Evolutionary conservation across 64 coral and sea anemone genomes (phyloP).

Genomic region (Pocillopora verrucosa): DNA sequence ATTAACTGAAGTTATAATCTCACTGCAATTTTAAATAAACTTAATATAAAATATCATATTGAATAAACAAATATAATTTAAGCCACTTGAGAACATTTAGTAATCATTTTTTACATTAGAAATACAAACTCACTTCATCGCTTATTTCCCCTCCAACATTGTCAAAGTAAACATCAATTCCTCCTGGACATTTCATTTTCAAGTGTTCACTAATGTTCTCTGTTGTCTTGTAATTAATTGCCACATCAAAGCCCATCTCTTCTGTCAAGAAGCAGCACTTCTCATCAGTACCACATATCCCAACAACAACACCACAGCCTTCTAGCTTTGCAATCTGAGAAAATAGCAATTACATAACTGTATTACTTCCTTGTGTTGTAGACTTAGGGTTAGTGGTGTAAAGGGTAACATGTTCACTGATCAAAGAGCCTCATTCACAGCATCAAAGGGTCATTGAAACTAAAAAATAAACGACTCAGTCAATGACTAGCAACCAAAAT

Average conservation of each 20-base stretch:
- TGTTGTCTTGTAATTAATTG: conserved; percentile 90
- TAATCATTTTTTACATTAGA: not conserved
- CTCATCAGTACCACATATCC: conserved; percentile 94
- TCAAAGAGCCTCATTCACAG: too few relatives aligned
- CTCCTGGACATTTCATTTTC: conserved; percentile 40
- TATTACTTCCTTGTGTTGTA: not conserved
- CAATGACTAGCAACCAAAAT: too few relatives aligned
- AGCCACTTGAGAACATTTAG: too few relatives aligned
- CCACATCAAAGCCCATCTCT: conserved; percentile 84
- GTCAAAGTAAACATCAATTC: conserved; percentile 95
- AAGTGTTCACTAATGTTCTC: conserved; percentile 54
- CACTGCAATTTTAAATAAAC: too few relatives aligned
- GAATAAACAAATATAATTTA: too few relatives aligned
- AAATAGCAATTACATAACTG: not conserved
- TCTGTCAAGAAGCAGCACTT: conserved; percentile 73
- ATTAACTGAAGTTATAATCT: too few relatives aligned
- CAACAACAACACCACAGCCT: conserved; percentile 84
- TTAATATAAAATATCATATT: too few relatives aligned
- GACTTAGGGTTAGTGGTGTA: not conserved
- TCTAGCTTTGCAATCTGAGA: conserved; percentile 84
- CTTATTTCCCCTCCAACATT: conserved; percentile 91
- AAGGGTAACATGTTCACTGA: too few relatives aligned
- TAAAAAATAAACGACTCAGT: too few relatives aligned
- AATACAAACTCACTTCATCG: conserved; percentile 48
- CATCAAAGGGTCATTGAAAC: too few relatives aligned